phyloP scores from a whole-genome alignment of 2,797 vertebrate genomes.

The Eleutherodactylus coqui region DNA sequence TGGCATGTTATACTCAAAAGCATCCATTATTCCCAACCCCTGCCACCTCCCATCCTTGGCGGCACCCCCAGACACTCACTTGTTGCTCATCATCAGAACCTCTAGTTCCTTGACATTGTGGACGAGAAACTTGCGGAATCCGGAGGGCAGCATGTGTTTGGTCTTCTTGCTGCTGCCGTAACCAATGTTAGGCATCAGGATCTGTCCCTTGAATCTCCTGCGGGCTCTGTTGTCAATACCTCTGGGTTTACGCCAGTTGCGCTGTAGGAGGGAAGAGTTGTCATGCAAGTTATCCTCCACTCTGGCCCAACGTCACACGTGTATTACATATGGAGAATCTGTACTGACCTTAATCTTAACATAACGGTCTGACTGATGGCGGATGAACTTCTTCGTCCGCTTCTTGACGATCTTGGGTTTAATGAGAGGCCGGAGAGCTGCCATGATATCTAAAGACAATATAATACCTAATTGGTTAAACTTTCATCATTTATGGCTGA shows the following conservation, averaged over 20 bases:
- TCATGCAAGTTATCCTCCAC: not conserved
- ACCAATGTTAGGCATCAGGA: conserved; percentile 98
- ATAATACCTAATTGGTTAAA: not conserved
- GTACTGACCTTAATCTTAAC: conserved; percentile 91
- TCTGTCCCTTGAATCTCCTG: conserved; percentile 97
- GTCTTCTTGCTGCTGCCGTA: conserved; percentile 98
- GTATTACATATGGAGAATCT: not conserved
- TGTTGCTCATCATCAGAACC: conserved; percentile 98
- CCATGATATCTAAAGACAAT: conserved; percentile 84
- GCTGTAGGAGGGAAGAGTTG: conserved; percentile 70
- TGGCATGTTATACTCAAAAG: no score
- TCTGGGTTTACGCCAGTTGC: conserved; percentile 98
- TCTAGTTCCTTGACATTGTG: conserved; percentile 97
- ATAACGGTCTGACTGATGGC: conserved; percentile 98
- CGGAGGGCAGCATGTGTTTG: conserved; percentile 94
- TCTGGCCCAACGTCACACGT: no score
- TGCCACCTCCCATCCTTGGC: no score
- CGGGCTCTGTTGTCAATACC: conserved; percentile 98
- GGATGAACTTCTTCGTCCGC: conserved; percentile 97
- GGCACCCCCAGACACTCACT: conserved; percentile 78
- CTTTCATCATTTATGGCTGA: not conserved
- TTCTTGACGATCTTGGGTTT: conserved; percentile 97
- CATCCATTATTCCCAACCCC: not conserved
- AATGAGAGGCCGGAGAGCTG: conserved; percentile 89
- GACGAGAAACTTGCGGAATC: conserved; percentile 96